These are phyloP conservation scores for Herpailurus yagouaroundi DNA, from an alignment of 2,113 vertebrate genomes.

Conservation along the genomic window DNA sequence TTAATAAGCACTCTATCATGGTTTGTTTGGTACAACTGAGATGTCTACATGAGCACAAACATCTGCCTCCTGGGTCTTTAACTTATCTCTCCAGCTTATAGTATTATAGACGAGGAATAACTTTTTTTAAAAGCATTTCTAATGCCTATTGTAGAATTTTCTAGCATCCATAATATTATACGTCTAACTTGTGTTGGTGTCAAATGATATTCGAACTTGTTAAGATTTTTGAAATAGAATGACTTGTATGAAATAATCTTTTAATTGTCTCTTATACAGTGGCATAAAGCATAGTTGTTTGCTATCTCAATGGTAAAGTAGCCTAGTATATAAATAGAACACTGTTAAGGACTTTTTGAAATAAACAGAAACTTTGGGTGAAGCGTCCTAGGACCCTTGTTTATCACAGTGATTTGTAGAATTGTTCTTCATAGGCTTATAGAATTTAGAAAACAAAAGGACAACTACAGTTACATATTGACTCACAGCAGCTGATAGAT, in stretches of 20 bases:
- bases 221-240: constrained; percentile 15
- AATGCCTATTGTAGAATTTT: background rate
- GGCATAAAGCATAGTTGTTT: background rate
- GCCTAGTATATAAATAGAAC: background rate
- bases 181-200: background rate
- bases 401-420: background rate
- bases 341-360: background rate
- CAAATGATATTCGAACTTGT: background rate
- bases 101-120: background rate
- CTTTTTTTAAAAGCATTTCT: background rate
- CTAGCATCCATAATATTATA: background rate
- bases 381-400: background rate
- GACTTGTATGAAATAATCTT: background rate
- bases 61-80: background rate
- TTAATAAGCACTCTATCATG: background rate
- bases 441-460: background rate
- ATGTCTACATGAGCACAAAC: background rate
- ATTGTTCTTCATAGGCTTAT: background rate
- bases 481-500: background rate
- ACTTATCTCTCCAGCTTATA: background rate
- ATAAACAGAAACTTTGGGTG: background rate
- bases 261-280: background rate
- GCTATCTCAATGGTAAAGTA: background rate
- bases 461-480: background rate
- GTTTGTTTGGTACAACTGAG: background rate